Base-by-base conservation (phyloP, 2,113 vertebrate species). In the Circaetus cinerascens region DNA sequence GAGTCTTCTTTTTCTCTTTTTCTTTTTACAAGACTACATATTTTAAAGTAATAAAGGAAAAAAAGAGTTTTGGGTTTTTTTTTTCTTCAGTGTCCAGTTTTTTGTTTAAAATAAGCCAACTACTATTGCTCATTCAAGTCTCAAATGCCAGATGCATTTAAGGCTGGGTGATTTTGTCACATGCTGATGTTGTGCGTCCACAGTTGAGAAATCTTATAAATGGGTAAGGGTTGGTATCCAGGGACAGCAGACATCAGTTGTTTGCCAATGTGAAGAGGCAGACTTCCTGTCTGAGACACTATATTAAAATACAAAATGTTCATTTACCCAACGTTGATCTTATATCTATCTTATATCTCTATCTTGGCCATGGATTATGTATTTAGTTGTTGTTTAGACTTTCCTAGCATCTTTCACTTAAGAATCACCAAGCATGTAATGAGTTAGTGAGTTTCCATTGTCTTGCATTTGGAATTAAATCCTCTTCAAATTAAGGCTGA, bases 211-310 rank as follows among this genome's bases (percentile, higher is more conserved):
- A 77, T 84, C 41, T 50, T 85, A 16, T 50, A 80, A 77, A 88
- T 48, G 50, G 59, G 41, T 67, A 43, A 88, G 29, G 4, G 29
- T 83, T 95, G 55, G 46, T 86, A 80, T 82, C 63, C n/a, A 88
- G 50, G 55, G 63, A 46, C 30, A 74, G 21, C 43, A 93, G 41
- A 43, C 59, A 62, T 30, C 36, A 73, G 38, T 76, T 93, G 57
- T 38, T 93, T 84, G 63, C 50, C 67, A 64, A 10, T 60, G 63
- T 62, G 75, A 93, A 74, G 68, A 86, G 46, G 26, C n/a, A 90
- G 41, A 74, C 32, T 67, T 94, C 85, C 86, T 90, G 67, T 69
- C 48, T 84, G 72, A 93, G 50, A 85, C 72, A 85, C 48, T 71
- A 0, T 29, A 60, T 75, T 62, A 82, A 91, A 90, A 76, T 68